These are phyloP conservation scores for Chaenodraco wilsoni DNA, from an alignment of 2,797 vertebrate species.

Conservation along the genomic window DNA sequence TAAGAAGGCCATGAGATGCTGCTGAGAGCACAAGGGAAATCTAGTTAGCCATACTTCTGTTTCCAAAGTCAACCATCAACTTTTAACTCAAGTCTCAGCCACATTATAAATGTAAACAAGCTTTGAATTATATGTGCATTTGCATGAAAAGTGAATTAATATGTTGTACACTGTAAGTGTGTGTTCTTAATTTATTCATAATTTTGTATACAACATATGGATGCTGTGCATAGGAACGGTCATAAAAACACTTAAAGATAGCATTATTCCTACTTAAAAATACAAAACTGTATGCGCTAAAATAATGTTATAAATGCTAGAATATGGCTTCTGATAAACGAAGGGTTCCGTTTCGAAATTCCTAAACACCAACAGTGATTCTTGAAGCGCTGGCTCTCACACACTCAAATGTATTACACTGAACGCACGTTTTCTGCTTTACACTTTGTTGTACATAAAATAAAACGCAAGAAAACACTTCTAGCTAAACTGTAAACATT, in stretches of 20 bases:
- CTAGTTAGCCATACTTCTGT: neutral
- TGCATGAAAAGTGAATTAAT: neutral
- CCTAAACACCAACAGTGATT: too few species aligned
- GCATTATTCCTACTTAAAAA: neutral
- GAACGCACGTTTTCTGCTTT: neutral
- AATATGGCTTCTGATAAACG: neutral
- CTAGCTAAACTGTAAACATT: neutral
- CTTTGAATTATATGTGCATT: neutral
- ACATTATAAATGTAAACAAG: neutral
- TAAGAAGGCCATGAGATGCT: neutral
- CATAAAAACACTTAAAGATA: neutral
- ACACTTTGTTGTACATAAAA: neutral
- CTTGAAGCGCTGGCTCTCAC: too few species aligned
- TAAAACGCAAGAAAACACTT: neutral
- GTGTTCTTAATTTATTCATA: neutral
- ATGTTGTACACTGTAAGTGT: neutral
- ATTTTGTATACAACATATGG: neutral
- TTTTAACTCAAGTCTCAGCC: neutral
- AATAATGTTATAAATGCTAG: neutral
- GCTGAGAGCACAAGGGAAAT: neutral
- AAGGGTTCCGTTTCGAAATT: neutral
- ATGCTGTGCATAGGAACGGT: neutral
- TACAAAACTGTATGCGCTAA: neutral
- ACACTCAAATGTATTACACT: neutral
- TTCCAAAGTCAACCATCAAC: neutral